Base-by-base conservation (phyloP, 37 sponge, comb jelly and placozoan species). In the Cliona cf. orientalis region DNA sequence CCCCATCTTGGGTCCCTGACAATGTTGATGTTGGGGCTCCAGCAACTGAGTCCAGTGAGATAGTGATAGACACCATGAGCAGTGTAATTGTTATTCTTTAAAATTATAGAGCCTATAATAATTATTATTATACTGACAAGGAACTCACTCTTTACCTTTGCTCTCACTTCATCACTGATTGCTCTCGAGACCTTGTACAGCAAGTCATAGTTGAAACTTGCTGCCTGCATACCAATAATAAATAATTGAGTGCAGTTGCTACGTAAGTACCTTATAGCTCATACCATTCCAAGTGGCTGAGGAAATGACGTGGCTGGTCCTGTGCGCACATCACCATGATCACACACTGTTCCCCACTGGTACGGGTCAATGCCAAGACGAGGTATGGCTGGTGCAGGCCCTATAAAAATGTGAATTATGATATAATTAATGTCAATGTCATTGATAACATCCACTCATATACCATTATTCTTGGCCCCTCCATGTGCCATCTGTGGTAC, bases 321-420 rank as follows among this genome's bases (percentile, higher is more conserved):
- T 23, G 87, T 80, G 61, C 32, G 53, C 34, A 86, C 87, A 71
- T 79, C 80, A 9, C 87, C 87, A 62, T 73, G 59, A 0, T 79
- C 42, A 61, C 87, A 86, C 73, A 79, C 87, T 12, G 87, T 86
- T 17, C 91, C 86, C 86, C 86, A 90, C 59, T 90, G 87, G 81
- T 90, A 90, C 4, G 86, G 87, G 21, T 90, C 80, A 45, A 90
- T 90, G 58, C 81, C 80, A 12, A 90, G 86, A 7, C 74, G 40
- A 32, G 42, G 11, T 12, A 90, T 90, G 41, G 91, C 91, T 58
- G 91, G 91, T n/a, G 91, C 91, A 36, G 87, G 87, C 1, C 87
- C 87, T 81, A n/a, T n/a, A 37, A 49, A 49, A 11, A 11, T 17
- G 55, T 11, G 14, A 11, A 11, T 19, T 19, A 49, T 49, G 55